phyloP scores from a whole-genome alignment of 2,113 vertebrate genomes.

The Dicerorhinus sumatrensis region DNA sequence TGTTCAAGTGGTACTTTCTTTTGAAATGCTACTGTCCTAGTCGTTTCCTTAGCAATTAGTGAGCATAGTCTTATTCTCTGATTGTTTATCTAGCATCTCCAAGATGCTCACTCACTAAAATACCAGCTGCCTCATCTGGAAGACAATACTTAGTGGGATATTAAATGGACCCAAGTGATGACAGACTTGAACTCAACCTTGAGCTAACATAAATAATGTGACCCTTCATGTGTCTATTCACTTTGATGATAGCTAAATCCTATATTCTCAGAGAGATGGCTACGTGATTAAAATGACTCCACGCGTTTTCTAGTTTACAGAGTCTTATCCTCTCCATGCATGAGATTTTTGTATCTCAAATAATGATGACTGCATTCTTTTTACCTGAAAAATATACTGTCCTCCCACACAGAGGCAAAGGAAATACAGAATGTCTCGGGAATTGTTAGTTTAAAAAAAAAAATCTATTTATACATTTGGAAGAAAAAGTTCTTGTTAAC shows the following conservation, averaged over 20 bases:
- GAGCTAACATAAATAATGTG: not conserved
- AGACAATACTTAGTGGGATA: not conserved
- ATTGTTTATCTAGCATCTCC: not conserved
- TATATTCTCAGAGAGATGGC: not conserved
- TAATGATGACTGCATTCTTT: not conserved
- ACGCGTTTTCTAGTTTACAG: not conserved
- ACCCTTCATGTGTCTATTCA: not conserved
- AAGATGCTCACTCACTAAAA: not conserved
- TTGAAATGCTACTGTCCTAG: not conserved
- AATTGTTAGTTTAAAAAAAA: not conserved
- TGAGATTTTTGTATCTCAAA: not conserved
- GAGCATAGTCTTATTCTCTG: not conserved
- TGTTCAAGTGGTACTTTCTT: not conserved
- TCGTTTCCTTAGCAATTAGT: not conserved
- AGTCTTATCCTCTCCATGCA: not conserved
- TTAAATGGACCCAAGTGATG: not conserved
- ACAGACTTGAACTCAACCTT: not conserved
- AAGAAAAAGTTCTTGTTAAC: conserved; percentile 2
- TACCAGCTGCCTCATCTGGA: not conserved
- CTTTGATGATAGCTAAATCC: not conserved
- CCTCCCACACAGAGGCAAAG: not conserved
- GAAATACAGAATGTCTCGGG: not conserved
- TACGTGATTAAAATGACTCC: not conserved
- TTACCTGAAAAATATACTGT: not conserved
- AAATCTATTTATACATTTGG: not conserved